Evolutionary conservation across 2,797 vertebrate genomes (phyloP).

Genomic region (Setipinna tenuifilis): DNA sequence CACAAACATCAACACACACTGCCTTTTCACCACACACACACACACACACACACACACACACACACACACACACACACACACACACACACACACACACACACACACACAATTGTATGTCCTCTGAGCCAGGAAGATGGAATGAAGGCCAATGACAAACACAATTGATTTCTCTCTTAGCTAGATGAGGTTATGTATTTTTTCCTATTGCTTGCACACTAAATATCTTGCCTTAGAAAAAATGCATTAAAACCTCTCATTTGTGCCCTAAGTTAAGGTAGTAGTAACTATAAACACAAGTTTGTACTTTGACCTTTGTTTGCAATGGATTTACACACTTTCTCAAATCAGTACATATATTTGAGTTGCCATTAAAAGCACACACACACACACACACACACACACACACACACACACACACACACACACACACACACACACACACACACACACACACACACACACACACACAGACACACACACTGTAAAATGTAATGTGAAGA

Average conservation of each 20-base stretch:
- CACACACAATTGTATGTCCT: neutral
- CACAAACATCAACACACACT: neutral
- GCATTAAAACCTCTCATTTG: no score
- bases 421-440: neutral
- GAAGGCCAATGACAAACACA: slow-evolving; percentile 38
- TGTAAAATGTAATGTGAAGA: neutral
- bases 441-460: slow-evolving; percentile 12
- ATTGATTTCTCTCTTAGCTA: slow-evolving; percentile 35
- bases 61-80: neutral
- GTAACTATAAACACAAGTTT: no score
- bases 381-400: slow-evolving; percentile 3
- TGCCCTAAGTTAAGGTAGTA: no score
- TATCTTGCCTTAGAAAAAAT: no score
- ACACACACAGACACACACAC: slow-evolving; percentile 14
- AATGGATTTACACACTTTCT: no score
- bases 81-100: neutral
- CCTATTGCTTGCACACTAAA: no score
- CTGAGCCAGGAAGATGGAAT: slow-evolving; percentile 17
- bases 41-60: neutral
- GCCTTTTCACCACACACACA: neutral
- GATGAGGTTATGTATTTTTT: slow-evolving; percentile 13
- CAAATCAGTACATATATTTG: no score
- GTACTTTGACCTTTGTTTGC: no score
- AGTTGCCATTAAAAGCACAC: neutral
- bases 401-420: slow-evolving; percentile 21